Evolutionary conservation across 2,797 vertebrate species (phyloP), one percentile per base, ranked within the genome.

Genomic region (Pogonophryne albipinna): DNA sequence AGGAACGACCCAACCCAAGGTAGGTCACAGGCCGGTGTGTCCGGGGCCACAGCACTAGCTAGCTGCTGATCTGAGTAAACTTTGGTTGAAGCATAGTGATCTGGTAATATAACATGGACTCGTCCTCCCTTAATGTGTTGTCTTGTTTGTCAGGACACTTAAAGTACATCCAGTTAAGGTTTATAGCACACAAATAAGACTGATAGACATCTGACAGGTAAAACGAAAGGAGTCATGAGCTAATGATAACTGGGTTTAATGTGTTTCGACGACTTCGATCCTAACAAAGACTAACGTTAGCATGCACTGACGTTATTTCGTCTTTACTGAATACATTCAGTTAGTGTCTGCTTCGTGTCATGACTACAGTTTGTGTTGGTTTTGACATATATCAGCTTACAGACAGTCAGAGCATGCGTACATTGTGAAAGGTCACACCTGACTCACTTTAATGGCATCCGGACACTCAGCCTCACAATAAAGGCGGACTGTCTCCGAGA

Each of bases 1-100:
- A 89, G 74, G 53, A 78, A 64, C 67, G 70, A 80, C 47, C 55
- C 41, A 38, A 74, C 73, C 64, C 44, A 78, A 83, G 88, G 91
- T 92, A 58, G 90, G 90, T 76, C n/a, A 34, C 31, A 4, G 44
- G 58, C 16, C 2, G 5, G 16, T 42, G 0, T 2, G 13, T 44
- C 27, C 44, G 23, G n/a, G 31, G 34, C 23, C 51, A 44, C 13
- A 7, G 23, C 0, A 41, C 53, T 13, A 15, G 46, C 34, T 34
- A 63, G 60, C 27, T 47, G 27, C 57, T 49, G 19, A 9, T 20
- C 12, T 4, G 8, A 14, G 49, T 17, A 1, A 49, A 53, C 17
- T 13, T 52, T 0, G 11, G 2, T 55, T 13, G 17, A 23, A 17
- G 17, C 60, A 16, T 58, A 65, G 19, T 31, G 49, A 63, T 41